Evolutionary conservation across 2,113 vertebrate genomes (phyloP), one percentile per base, ranked within the genome.

Genomic region (Epinephelus moara): DNA sequence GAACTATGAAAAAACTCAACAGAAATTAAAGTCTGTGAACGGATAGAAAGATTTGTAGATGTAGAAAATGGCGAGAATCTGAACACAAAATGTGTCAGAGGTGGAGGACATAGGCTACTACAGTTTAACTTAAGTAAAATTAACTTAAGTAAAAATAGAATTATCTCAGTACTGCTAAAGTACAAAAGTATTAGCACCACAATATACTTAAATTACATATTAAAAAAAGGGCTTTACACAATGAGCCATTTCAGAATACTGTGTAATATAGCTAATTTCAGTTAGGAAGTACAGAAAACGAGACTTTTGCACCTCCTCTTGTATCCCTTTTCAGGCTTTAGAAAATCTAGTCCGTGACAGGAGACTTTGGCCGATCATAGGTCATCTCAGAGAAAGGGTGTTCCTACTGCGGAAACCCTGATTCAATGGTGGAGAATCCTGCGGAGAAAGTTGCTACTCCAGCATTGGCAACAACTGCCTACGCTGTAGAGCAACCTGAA

Each of bases 21-120:
- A 18, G 4, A 81, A 69, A 71, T 68, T 78, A n/a, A 49, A 64
- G 53, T 84, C 62, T 73, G 83, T 53, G 71, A 47, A 75, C 17
- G 17, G 55, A 15, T 33, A 47, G 50, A 37, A 63, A 52, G 62
- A 81, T 84, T 72, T 85, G 77, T 47, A 30, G 57, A 56, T 25
- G 53, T 17, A n/a, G 47, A 21, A 70, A 33, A 53, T 18, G 8
- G 55, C 2, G 5, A 17, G 15, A 68, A 50, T 27, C 5, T 47
- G 23, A 19, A 13, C 64, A 25, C 27, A 33, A 6, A 55, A 15
- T 37, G 8, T 55, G 10, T 53, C 19, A 55, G 6, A n/a, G 12
- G 18, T 5, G 25, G 17, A 25, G 8, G 33, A 57, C 17, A 2
- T n/a, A 52, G 47, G 14, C 14, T 49, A 49, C 14, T 11, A 45